Conservation (phyloP, 2,113 vertebrate species). For the Corapipo altera region DNA sequence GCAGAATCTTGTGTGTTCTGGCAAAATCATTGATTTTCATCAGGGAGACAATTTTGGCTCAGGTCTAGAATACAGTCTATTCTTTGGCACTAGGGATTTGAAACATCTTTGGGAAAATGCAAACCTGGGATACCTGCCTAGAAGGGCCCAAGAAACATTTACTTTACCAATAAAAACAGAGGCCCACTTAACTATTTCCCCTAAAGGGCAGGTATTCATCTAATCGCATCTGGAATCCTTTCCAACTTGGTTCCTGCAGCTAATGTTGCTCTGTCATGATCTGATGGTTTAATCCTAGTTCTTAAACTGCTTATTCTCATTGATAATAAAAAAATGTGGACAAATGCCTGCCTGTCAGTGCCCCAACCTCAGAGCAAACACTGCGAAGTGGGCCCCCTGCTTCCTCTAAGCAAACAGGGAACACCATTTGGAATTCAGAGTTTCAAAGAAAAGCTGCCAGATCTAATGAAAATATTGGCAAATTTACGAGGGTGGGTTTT, state of each 20-base stretch:
- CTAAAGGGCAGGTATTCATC: slow-evolving; percentile 52
- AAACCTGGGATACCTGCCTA: not conserved
- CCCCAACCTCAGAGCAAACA: slow-evolving; percentile 40
- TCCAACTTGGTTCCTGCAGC: slow-evolving; percentile 33
- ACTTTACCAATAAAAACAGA: slow-evolving; percentile 22
- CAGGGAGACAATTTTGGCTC: not conserved
- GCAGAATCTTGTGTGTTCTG: not conserved
- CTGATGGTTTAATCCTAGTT: slow-evolving; percentile 72
- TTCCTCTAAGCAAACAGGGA: slow-evolving; percentile 23
- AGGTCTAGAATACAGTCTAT: not conserved
- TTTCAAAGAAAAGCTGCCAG: slow-evolving; percentile 36
- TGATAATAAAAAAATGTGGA: slow-evolving; percentile 60
- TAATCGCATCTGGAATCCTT: slow-evolving; percentile 63
- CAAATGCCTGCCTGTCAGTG: slow-evolving; percentile 38
- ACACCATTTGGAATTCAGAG: not conserved
- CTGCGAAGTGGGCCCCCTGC: not conserved
- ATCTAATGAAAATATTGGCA: slow-evolving; percentile 44
- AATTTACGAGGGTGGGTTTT: not conserved
- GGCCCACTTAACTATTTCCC: slow-evolving; percentile 19
- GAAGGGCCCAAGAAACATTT: slow-evolving; percentile 27
- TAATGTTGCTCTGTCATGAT: slow-evolving; percentile 60
- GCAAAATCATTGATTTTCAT: not conserved
- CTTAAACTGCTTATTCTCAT: slow-evolving; percentile 59
- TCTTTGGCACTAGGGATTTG: not conserved
- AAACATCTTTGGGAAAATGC: not conserved